Percentiles rank a stretch among this genome's conserved stretches.
These are phyloP conservation scores for Petrolisthes manimaculis DNA, from an alignment of 2,888 invertebrate genomes.

Conservation along the genomic window DNA sequence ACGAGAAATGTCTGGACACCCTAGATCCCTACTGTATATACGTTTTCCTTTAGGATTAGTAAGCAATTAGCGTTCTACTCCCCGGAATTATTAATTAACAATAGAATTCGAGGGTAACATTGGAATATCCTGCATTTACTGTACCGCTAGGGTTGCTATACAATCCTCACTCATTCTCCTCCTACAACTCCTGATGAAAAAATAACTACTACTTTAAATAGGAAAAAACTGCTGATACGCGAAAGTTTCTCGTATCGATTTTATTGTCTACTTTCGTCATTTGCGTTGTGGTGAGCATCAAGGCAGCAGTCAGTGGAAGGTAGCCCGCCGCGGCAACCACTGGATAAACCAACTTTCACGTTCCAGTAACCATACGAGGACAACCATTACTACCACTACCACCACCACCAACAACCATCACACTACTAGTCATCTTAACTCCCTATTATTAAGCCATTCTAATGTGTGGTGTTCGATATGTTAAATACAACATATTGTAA, in stretches of 20 bases:
- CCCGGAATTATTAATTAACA: slow-evolving; percentile 33
- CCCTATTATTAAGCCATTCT: not conserved
- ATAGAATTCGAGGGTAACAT: slow-evolving; percentile 11
- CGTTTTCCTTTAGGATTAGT: slow-evolving; percentile 40
- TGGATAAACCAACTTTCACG: slow-evolving; percentile 33
- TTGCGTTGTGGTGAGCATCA: slow-evolving; percentile 36
- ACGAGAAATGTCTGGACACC: slow-evolving; percentile 27
- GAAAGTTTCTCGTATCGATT: slow-evolving; percentile 40
- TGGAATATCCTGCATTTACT: not conserved
- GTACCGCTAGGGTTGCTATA: not conserved
- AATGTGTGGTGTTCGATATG: slow-evolving; percentile 32
- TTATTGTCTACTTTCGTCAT: slow-evolving; percentile 48
- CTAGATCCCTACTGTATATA: slow-evolving; percentile 27
- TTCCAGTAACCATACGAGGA: slow-evolving; percentile 10
- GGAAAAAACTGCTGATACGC: not conserved
- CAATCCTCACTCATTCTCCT: not conserved
- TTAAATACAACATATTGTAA: slow-evolving; percentile 48
- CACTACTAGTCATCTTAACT: slow-evolving; percentile 21
- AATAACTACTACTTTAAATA: not conserved
- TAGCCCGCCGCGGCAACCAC: slow-evolving; percentile 26
- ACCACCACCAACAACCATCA: not conserved
- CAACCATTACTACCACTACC: not conserved
- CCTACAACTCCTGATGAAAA: not conserved
- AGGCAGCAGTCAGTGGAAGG: slow-evolving; percentile 18
- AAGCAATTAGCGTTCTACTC: slow-evolving; percentile 41